These are phyloP conservation scores for Drosophila kanekoi DNA, from an alignment of 2,888 invertebrate species.

Conservation along the genomic window DNA sequence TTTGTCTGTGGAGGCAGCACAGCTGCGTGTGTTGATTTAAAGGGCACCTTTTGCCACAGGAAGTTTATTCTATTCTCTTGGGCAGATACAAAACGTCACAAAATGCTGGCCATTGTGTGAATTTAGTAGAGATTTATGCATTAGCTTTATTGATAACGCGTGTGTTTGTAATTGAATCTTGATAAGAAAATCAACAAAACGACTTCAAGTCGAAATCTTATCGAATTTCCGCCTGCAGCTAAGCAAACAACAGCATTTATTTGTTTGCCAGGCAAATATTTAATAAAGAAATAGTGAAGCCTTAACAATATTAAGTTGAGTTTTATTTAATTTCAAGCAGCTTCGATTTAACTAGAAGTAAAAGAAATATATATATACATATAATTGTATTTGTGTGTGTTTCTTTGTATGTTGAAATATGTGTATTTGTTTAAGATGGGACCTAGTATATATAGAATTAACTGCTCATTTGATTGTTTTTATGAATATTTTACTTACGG, in stretches of 20 bases:
- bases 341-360: not conserved
- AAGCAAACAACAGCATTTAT: conserved; percentile 43
- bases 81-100: conserved; percentile 27
- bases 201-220: conserved; percentile 43
- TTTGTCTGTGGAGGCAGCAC: conserved; percentile 12
- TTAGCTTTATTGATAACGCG: conserved; percentile 15
- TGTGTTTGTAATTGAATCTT: conserved; percentile 52
- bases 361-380: not conserved
- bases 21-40: conserved; percentile 38
- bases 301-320: conserved; percentile 6
- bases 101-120: conserved; percentile 49
- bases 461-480: too few relatives aligned
- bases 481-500: too few relatives aligned
- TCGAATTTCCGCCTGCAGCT: conserved; percentile 54
- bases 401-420: too few relatives aligned
- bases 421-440: too few relatives aligned
- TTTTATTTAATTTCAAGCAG: not conserved
- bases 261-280: conserved; percentile 30
- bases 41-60: conserved; percentile 42
- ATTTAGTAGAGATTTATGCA: conserved; percentile 30
- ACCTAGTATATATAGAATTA: too few relatives aligned
- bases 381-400: not conserved
- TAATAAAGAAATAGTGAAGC: conserved; percentile 6
- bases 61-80: conserved; percentile 42
- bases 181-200: conserved; percentile 34